These are phyloP conservation scores for Pyrgilauda ruficollis DNA, from an alignment of 2,113 vertebrate genomes.

Conservation along the genomic window DNA sequence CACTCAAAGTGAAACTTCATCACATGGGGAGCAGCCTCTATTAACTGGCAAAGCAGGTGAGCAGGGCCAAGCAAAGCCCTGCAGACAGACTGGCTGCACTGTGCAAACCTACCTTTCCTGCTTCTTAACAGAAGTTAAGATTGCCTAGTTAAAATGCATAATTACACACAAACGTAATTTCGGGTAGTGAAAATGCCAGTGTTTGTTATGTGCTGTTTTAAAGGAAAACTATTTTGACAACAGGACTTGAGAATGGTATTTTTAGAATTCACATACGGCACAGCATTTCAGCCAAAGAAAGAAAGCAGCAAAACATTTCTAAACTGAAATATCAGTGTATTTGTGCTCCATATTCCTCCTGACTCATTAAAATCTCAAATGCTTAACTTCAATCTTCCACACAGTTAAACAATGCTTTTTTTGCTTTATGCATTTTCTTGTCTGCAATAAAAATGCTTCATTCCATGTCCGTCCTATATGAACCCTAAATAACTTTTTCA, in stretches of 20 bases:
- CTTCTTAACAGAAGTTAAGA: neutral
- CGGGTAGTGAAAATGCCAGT: neutral
- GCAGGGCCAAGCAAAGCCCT: neutral
- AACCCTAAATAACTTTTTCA: constrained; percentile 29
- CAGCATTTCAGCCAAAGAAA: constrained; percentile 30
- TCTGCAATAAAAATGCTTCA: constrained; percentile 14
- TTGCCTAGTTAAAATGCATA: neutral
- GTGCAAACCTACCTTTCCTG: neutral
- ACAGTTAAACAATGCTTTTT: constrained; percentile 22
- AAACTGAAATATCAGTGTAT: constrained; percentile 15
- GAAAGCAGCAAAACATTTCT: constrained; percentile 1
- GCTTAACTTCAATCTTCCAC: constrained; percentile 31
- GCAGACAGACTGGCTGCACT: neutral
- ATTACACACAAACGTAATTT: neutral
- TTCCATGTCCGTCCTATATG: neutral
- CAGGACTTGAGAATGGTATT: neutral
- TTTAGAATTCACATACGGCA: constrained; percentile 38
- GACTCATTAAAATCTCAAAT: constrained; percentile 53
- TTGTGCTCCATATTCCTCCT: constrained; percentile 20
- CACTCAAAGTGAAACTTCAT: fast-evolving
- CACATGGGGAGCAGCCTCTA: neutral
- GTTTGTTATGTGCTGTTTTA: neutral
- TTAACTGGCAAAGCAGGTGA: neutral
- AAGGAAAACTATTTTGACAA: constrained; percentile 22
- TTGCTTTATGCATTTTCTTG: constrained; percentile 6